Evolutionary conservation across 2,797 vertebrate genomes (phyloP), one percentile per base, ranked within the genome.

Genomic region (Leptoclinus maculatus): DNA sequence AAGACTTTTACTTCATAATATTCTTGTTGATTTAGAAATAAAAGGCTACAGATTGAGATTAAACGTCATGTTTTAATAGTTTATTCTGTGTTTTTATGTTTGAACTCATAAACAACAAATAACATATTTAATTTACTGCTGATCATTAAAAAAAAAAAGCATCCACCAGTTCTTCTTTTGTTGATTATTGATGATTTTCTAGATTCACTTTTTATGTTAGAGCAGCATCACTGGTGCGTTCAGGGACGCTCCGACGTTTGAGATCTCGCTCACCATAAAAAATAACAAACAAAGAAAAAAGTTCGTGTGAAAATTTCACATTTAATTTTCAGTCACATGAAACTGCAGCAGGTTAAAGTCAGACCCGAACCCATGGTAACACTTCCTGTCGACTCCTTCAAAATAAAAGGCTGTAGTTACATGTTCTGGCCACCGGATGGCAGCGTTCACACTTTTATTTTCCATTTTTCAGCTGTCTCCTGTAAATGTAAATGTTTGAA

Each of bases 11-110:
- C 8, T 4, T 1, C 21, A 29, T 27, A 5, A 66, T 68, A n/a
- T 67, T 54, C 16, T 9, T 9, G 21, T n/a, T 67, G 59, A 80
- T 69, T 70, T 2, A 41, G 29, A 29, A 49, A 21, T 47, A 8
- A 49, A 49, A 49, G 47, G 19, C 56, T 19, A 57, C 29, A 54
- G 17, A 66, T 23, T 57, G 23, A 36, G 49, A 49, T 59, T 27
- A 17, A 62, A 67, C 6, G 0, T 56, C 6, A 3, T 27, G 2
- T 36, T 68, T 64, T 34, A 72, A 34, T 2, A 11, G 32, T 62
- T 74, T 27, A 21, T 72, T 66, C 23, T 62, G 43, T 9, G 27
- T 12, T 49, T 54, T 12, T n/a, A 51, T 56, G 11, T 66, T 79
- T 63, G 34, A 62, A 32, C 23, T 56, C 6, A 39, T 25, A 4